Evolutionary conservation across 2,888 invertebrate genomes (phyloP).

Genomic region (Glaucopsyche alexis): DNA sequence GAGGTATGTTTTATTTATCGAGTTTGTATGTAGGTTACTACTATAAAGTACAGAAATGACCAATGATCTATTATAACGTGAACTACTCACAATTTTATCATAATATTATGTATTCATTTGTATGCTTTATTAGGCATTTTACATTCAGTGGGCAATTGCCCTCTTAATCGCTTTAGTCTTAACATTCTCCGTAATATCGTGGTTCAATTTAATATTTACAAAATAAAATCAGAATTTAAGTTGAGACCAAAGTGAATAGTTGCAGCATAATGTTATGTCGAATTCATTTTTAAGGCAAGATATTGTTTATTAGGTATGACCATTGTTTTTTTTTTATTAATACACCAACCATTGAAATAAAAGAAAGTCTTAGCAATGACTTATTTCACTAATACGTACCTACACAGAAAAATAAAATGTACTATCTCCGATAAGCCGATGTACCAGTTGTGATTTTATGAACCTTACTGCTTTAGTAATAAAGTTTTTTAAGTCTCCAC

Average conservation of each 20-base stretch:
- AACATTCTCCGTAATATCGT: slow-evolving; percentile 51
- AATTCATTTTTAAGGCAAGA: slow-evolving; percentile 21
- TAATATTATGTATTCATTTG: slow-evolving; percentile 69
- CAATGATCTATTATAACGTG: slow-evolving; percentile 73
- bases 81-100: slow-evolving; percentile 75
- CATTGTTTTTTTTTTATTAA: neutral
- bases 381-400: no score
- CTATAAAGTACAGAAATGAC: slow-evolving; percentile 77
- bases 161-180: slow-evolving; percentile 54
- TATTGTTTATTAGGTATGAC: neutral
- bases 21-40: slow-evolving; percentile 79
- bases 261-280: neutral
- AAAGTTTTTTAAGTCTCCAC: no score
- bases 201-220: slow-evolving; percentile 58
- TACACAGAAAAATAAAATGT: no score
- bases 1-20: slow-evolving; percentile 80
- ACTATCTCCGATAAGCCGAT: no score
- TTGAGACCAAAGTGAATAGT: slow-evolving; percentile 29
- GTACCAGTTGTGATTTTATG: no score
- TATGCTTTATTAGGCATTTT: slow-evolving; percentile 74
- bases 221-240: slow-evolving; percentile 38
- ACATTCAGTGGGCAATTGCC: slow-evolving; percentile 70
- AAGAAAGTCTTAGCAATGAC: neutral
- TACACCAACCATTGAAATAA: neutral
- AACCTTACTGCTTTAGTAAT: no score